Percentiles rank a stretch among this genome's conserved stretches.
These are phyloP conservation scores for Gallinago solitaria DNA, from an alignment of 2,797 vertebrate genomes.

Conservation along the genomic window DNA sequence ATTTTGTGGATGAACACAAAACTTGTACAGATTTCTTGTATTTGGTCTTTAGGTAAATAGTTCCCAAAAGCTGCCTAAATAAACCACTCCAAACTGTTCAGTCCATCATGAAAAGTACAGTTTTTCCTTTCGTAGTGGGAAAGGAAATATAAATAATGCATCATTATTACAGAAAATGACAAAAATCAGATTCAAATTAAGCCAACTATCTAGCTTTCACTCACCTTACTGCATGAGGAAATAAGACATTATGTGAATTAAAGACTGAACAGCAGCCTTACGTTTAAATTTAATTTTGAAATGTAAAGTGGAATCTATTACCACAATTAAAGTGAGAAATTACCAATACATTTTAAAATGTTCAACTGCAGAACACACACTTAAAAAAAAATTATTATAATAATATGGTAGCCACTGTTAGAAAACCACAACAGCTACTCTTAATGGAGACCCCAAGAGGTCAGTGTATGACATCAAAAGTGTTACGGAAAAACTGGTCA, in stretches of 20 bases:
- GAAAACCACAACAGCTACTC: slow-evolving; percentile 66
- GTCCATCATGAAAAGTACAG: slow-evolving; percentile 77
- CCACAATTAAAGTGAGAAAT: slow-evolving; percentile 55
- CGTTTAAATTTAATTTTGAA: slow-evolving; percentile 28
- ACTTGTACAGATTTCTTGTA: slow-evolving; percentile 78
- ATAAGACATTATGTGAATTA: slow-evolving; percentile 54
- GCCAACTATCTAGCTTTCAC: slow-evolving; percentile 21
- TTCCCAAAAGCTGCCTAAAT: slow-evolving; percentile 78
- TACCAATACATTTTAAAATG: slow-evolving; percentile 42
- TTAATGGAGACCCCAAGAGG: slow-evolving; percentile 38
- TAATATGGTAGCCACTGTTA: slow-evolving; percentile 54
- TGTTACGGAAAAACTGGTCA: slow-evolving; percentile 43
- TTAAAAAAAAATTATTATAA: slow-evolving; percentile 29
- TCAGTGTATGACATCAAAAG: slow-evolving; percentile 55
- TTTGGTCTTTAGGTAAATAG: slow-evolving; percentile 83
- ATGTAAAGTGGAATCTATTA: slow-evolving; percentile 62
- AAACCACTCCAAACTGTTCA: slow-evolving; percentile 79
- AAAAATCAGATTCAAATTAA: slow-evolving; percentile 50
- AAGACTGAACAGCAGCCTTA: slow-evolving; percentile 63
- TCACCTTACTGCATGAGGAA: slow-evolving; percentile 58
- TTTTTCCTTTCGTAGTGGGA: slow-evolving; percentile 55
- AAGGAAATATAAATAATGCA: slow-evolving; percentile 82
- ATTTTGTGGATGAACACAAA: slow-evolving; percentile 72
- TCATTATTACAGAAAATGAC: slow-evolving; percentile 69
- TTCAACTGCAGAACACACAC: slow-evolving; percentile 63